Conservation (phyloP, 2,888 invertebrate species). For the Diogma glabrata region DNA sequence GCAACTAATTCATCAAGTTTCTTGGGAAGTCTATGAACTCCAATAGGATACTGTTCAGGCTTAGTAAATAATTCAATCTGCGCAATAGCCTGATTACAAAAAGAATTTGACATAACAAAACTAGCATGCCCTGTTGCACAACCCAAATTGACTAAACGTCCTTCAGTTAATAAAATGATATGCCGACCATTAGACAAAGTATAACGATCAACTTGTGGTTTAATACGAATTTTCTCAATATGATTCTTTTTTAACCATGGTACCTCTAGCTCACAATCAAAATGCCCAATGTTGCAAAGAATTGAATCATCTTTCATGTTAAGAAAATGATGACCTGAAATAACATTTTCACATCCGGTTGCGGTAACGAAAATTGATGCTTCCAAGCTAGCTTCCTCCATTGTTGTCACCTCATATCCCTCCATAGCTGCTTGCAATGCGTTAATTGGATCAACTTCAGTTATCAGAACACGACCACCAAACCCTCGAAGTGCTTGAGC, state of each 20-base stretch:
- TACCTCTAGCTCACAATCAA: constrained; percentile 96
- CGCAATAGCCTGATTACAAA: constrained; percentile 97
- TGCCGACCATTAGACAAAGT: constrained; percentile 80
- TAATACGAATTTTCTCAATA: constrained; percentile 77
- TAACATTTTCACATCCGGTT: constrained; percentile 91
- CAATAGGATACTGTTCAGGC: constrained; percentile 65
- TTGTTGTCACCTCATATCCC: constrained; percentile 88
- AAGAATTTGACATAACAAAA: constrained; percentile 99
- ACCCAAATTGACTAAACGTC: constrained; percentile 93
- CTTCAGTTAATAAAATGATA: constrained; percentile 89
- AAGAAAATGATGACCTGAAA: constrained; percentile 74
- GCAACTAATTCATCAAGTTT: constrained; percentile 97
- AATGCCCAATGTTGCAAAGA: constrained; percentile 98
- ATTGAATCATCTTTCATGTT: constrained; percentile 94
- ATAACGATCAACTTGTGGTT: constrained; percentile 96
- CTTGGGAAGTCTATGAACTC: constrained; percentile 91
- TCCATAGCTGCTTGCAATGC: constrained; percentile 98
- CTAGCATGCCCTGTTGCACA: constrained; percentile 98
- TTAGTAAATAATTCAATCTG: constrained; percentile 98
- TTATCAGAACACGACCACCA: constrained; percentile 91
- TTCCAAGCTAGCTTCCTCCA: constrained; percentile 86
- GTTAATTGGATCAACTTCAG: constrained; percentile 98
- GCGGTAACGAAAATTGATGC: constrained; percentile 96
- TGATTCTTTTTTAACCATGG: constrained; percentile 89
- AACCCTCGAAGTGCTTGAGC: constrained; percentile 91